Evolutionary conservation across 2,797 vertebrate genomes (phyloP).

Genomic region (Sebastes trivittatus): DNA sequence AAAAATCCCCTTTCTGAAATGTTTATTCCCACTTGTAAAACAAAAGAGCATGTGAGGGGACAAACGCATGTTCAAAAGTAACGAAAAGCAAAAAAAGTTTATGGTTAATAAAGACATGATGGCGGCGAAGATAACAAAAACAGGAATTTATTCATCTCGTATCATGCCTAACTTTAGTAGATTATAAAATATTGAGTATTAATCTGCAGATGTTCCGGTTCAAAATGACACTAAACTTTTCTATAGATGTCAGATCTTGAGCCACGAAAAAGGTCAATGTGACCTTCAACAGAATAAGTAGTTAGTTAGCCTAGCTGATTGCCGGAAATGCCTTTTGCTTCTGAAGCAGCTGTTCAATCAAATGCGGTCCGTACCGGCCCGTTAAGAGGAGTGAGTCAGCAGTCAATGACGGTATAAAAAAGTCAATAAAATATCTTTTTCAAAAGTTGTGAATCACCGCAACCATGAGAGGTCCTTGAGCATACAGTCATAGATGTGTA

Average conservation of each 20-base stretch:
- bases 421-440: neutral
- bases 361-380: neutral
- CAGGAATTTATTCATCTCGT: neutral
- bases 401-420: neutral
- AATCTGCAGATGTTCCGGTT: neutral
- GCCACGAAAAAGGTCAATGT: neutral
- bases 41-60: neutral
- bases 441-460: neutral
- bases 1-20: neutral
- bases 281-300: too few species aligned
- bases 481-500: neutral
- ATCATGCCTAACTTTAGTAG: neutral
- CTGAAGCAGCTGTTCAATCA: neutral
- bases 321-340: neutral
- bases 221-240: neutral
- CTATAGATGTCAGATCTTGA: neutral
- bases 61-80: neutral
- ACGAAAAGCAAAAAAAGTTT: neutral
- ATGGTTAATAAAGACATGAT: fast-evolving
- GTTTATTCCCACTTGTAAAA: neutral
- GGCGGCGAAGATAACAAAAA: neutral
- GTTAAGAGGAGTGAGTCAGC: neutral
- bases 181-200: neutral
- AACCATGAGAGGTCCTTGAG: neutral
- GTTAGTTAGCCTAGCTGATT: neutral